phyloP scores from a whole-genome alignment of 2,888 invertebrate genomes.

The Empis livida region DNA sequence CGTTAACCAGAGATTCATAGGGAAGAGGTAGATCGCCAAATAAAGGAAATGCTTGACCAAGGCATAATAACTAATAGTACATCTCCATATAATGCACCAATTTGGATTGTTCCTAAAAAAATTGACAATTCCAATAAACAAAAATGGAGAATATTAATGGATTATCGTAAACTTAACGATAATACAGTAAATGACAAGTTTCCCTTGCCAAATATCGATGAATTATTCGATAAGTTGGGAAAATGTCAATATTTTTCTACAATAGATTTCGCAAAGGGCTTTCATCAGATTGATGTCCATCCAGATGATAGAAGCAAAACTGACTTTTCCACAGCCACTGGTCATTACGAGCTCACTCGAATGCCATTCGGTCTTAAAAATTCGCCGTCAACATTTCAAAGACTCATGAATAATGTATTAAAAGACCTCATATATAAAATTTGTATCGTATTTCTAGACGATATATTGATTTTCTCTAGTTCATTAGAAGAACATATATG shows the following conservation, averaged over 20 bases:
- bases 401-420: not conserved
- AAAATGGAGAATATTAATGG: slow-evolving; percentile 3
- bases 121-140: slow-evolving; percentile 1
- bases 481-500: too few relatives aligned
- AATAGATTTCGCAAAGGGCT: slow-evolving; percentile 17
- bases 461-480: slow-evolving; percentile 13
- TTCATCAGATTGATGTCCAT: slow-evolving; percentile 14
- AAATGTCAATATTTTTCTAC: slow-evolving; percentile 14
- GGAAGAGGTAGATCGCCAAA: not conserved
- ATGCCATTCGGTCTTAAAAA: slow-evolving; percentile 10
- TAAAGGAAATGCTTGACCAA: too few relatives aligned
- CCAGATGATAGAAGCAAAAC: slow-evolving; percentile 4
- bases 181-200: slow-evolving; percentile 14
- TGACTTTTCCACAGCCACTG: slow-evolving; percentile 5
- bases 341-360: slow-evolving; percentile 7
- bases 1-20: not conserved
- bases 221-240: slow-evolving; percentile 17
- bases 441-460: slow-evolving; percentile 16
- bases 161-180: slow-evolving; percentile 8
- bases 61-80: not conserved
- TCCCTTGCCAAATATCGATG: slow-evolving; percentile 15
- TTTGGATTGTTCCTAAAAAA: slow-evolving; percentile 15
- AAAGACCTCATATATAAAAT: slow-evolving; percentile 9
- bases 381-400: slow-evolving; percentile 3
- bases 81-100: slow-evolving; percentile 13